These are phyloP conservation scores for Eupelmus urozonus DNA, from an alignment of 2,888 invertebrate species.

Conservation along the genomic window DNA sequence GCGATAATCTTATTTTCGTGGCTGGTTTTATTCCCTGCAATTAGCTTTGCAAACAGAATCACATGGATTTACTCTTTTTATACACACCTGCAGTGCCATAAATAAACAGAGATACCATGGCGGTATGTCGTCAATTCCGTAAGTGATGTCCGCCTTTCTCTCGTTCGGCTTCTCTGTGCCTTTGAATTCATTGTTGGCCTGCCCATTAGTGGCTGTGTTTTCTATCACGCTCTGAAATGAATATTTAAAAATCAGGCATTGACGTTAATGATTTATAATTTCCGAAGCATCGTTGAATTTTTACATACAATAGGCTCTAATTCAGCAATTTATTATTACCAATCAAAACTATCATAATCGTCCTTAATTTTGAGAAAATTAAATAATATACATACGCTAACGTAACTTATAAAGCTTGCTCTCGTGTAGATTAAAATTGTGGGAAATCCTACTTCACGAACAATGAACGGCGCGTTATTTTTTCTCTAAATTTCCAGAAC, in stretches of 20 bases:
- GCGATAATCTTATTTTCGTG: background rate
- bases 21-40: slow-evolving; percentile 14
- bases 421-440: background rate
- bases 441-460: background rate
- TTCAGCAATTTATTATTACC: background rate
- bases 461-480: slow-evolving; percentile 1
- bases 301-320: background rate
- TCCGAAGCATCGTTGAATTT: background rate
- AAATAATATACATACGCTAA: background rate
- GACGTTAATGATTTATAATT: background rate
- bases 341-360: slow-evolving; percentile 5
- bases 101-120: slow-evolving; percentile 91
- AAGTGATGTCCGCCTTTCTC: slow-evolving; percentile 78
- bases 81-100: slow-evolving; percentile 86
- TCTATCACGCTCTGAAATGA: slow-evolving; percentile 36
- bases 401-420: background rate
- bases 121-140: slow-evolving; percentile 89
- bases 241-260: background rate
- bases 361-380: slow-evolving; percentile 12
- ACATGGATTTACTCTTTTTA: background rate
- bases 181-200: slow-evolving; percentile 9
- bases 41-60: slow-evolving; percentile 10
- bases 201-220: background rate
- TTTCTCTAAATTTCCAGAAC: background rate
- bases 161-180: slow-evolving; percentile 32